Evolutionary conservation across 1,140 invertebrate genomes (phyloP).

Genomic region (Zaprionus inermis): DNA sequence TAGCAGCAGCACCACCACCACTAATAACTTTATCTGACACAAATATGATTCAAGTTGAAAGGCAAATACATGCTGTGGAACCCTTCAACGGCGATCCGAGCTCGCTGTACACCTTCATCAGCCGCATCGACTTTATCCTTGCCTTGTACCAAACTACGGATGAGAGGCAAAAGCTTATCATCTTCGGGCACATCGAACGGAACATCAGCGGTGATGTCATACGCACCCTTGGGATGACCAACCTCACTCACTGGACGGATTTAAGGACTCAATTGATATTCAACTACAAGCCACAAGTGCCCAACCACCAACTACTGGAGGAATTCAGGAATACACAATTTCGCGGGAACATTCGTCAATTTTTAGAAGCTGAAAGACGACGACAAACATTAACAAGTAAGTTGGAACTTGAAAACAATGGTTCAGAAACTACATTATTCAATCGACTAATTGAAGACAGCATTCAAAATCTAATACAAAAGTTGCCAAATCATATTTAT

Average conservation of each 20-base stretch:
- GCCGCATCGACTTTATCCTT: conserved; percentile 17
- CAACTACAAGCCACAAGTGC: no score
- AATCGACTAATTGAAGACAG: no score
- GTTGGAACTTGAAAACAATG: conserved; percentile 18
- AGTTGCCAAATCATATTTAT: no score
- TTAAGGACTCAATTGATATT: no score
- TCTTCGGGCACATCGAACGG: conserved; percentile 25
- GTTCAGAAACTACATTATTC: no score
- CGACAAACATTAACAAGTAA: conserved; percentile 18
- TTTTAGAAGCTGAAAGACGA: conserved; percentile 19
- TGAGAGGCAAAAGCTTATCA: conserved; percentile 20
- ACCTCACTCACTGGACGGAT: no score
- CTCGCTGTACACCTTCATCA: background rate
- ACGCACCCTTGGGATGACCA: background rate
- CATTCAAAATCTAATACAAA: no score
- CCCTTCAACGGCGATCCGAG: background rate
- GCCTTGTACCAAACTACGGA: conserved; percentile 22
- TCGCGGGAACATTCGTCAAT: conserved; percentile 2
- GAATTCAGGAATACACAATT: no score
- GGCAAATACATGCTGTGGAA: conserved; percentile 1
- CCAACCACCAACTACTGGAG: no score
- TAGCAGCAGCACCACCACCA: background rate
- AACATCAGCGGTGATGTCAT: conserved; percentile 23
- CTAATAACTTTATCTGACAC: background rate
- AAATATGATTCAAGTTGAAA: conserved; percentile 7